Evolutionary conservation across 2,797 vertebrate species (phyloP), one percentile per base, ranked within the genome.

Genomic region (Centroberyx gerrardi): DNA sequence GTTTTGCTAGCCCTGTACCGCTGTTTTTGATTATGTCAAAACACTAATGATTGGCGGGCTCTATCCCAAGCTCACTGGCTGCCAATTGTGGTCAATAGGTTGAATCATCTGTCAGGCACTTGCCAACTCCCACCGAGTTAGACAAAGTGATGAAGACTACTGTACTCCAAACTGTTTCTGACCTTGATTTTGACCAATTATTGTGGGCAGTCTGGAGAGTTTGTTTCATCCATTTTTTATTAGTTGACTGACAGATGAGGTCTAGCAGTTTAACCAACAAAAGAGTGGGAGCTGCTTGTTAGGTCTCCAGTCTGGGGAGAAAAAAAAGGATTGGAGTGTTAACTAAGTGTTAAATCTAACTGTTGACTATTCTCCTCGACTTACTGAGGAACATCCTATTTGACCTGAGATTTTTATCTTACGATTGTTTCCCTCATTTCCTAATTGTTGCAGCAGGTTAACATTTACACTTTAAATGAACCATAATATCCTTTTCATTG

Each of bases 1-100:
- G 49, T 67, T 83, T 65, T 40, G 29, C 14, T 17, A 27, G 22
- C 10, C 56, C 33, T 13, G 12, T 54, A 31, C 73, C 74, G 62
- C 79, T 85, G 86, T 67, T 88, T 90, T 65, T 82, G 65, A 79
- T 90, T 82, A 85, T 59, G 58, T 82, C 42, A 80, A 64, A 80
- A 74, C 68, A 56, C 74, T 84, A 83, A 83, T 87, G 72, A 85
- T 74, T 18, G 58, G 67, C 68, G 69, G 63, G 44, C 73, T 88
- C 56, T 81, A 61, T 73, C 62, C 75, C 68, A 71, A 83, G 81
- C 68, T 86, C 70, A 48, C 52, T 81, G 44, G 44, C 73, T 76
- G 38, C 78, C 72, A 87, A 38, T 86, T 85, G 48, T 66, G 66
- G 1, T 81, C 72, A 62, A 53, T 64, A 81, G 62, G 82, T 84